phyloP scores from a whole-genome alignment of 2,113 vertebrate species.

The Actenoides hombroni region DNA sequence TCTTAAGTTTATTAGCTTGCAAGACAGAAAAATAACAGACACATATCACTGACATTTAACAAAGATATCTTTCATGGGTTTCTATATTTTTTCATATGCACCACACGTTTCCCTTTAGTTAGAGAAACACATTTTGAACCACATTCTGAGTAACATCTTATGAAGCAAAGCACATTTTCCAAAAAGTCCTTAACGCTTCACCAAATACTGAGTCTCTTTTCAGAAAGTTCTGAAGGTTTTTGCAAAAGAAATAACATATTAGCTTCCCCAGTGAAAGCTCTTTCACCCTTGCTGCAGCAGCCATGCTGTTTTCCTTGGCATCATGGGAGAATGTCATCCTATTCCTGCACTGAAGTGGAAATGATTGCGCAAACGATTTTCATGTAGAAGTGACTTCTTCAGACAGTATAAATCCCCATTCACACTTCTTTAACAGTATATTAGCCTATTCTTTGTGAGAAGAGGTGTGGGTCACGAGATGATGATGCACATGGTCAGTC shows the following conservation, averaged over 20 bases:
- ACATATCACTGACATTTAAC: constrained; percentile 61
- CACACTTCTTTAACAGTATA: background rate
- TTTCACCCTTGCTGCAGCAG: background rate
- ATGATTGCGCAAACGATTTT: fast-evolving
- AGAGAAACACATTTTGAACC: constrained; percentile 47
- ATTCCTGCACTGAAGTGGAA: background rate
- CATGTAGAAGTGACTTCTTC: background rate
- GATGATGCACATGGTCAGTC: background rate
- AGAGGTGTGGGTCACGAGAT: background rate
- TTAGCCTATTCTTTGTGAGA: background rate
- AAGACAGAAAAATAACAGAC: constrained; percentile 67
- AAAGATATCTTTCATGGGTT: constrained; percentile 66
- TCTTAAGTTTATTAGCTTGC: constrained; percentile 66
- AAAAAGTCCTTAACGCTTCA: constrained; percentile 18
- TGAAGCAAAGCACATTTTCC: constrained; percentile 16
- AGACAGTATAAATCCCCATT: background rate
- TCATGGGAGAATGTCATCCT: background rate
- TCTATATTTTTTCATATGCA: constrained; percentile 38
- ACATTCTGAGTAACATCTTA: constrained; percentile 32
- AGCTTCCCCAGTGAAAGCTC: background rate
- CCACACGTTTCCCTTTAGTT: constrained; percentile 33
- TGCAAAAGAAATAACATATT: background rate
- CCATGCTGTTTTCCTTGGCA: background rate
- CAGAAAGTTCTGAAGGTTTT: background rate
- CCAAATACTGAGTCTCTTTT: constrained; percentile 21